Base-by-base conservation (phyloP, 2,113 vertebrate species). In the Siniperca knerii region DNA sequence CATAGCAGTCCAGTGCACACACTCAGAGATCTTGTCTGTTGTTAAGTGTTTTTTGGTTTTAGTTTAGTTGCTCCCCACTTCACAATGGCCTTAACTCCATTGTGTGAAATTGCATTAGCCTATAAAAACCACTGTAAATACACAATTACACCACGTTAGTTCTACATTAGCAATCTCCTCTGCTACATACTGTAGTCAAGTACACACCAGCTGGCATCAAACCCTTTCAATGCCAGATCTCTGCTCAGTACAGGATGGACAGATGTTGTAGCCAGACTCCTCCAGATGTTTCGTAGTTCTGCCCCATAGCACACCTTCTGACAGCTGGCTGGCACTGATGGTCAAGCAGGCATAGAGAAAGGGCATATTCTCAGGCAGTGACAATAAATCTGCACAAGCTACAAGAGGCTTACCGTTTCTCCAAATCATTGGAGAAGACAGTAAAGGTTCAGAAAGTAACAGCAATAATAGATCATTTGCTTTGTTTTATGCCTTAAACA, bases 251-350 rank as follows among this genome's bases (percentile, higher is more conserved):
- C 58, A 72, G 67, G 46, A 66, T 35, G 57, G 80, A 68, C 88
- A 92, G 91, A 90, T 92, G 84, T 64, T 80, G 75, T 23, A 35
- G 65, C 42, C 77, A 78, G 74, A 75, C 50, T 85, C 62, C 21
- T 83, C 83, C 89, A 92, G 91, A 91, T 91, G 79, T 83, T 88
- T 68, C 6, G 12, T 58, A 78, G 75, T 35, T 57, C 50, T 77
- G 61, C 83, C 75, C 74, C n/a, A n/a, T 33, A 60, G 90, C 74
- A 16, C 16, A 66, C 35, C 42, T 54, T 48, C 40, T 50, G 82
- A 83, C 87, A 83, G 81, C 77, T 81, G 82, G 73, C 71, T 71
- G 79, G 74, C 78, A 65, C 78, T 29, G 67, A 86, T 29, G 77
- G 71, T 80, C 87, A 68, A 61, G 67, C 18, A 0, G 48, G 62